Percentiles rank a stretch among this genome's conserved stretches.
These are phyloP conservation scores for Drosophila lutescens DNA, from an alignment of 2,888 invertebrate genomes.

Conservation along the genomic window DNA sequence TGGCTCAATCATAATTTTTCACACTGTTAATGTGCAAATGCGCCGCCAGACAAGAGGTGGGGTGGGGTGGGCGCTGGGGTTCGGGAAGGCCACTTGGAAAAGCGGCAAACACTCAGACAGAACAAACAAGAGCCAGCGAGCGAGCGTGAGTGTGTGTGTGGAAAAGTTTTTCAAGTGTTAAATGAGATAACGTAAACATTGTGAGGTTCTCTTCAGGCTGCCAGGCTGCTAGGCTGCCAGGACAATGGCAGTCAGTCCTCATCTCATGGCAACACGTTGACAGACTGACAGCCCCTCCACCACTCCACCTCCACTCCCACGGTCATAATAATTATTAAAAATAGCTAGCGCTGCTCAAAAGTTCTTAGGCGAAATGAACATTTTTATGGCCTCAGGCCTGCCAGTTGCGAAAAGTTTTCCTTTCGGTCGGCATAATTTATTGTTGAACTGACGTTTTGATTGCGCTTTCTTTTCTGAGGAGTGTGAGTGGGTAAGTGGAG, in stretches of 20 bases:
- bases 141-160: slow-evolving; percentile 28
- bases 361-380: slow-evolving; percentile 27
- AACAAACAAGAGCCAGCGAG: slow-evolving; percentile 10
- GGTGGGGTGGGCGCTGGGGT: not conserved
- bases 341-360: slow-evolving; percentile 41
- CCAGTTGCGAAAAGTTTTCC: slow-evolving; percentile 36
- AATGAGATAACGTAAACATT: slow-evolving; percentile 76
- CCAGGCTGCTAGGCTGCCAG: not conserved
- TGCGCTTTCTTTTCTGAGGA: slow-evolving; percentile 44
- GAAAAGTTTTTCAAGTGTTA: slow-evolving; percentile 76
- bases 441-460: slow-evolving; percentile 70
- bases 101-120: slow-evolving; percentile 27
- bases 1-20: slow-evolving; percentile 81
- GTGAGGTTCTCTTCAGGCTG: slow-evolving; percentile 11
- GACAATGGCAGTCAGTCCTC: slow-evolving; percentile 13
- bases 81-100: slow-evolving; percentile 34
- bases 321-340: slow-evolving; percentile 69
- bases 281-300: slow-evolving; percentile 42
- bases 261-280: slow-evolving; percentile 34
- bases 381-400: slow-evolving; percentile 31
- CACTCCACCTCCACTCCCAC: not conserved
- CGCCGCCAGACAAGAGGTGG: slow-evolving; percentile 33
- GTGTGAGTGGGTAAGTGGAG: slow-evolving; percentile 27
- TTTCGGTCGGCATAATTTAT: slow-evolving; percentile 55
- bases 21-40: slow-evolving; percentile 80